phyloP scores from a whole-genome alignment of 2,888 invertebrate genomes.

The Cantharis rustica region DNA sequence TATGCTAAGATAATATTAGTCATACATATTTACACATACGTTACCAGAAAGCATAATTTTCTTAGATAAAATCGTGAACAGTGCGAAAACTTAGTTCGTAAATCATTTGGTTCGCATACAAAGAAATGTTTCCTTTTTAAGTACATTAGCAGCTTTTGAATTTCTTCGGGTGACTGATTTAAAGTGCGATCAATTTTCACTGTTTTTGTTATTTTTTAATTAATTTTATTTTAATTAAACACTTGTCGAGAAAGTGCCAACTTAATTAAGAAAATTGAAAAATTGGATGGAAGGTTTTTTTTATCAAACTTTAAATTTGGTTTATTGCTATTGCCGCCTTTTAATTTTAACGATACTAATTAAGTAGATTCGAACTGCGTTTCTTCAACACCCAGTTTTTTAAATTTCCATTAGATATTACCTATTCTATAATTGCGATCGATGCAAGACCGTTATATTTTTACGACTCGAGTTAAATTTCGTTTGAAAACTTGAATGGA shows the following conservation, averaged over 20 bases:
- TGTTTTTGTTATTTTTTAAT: background rate
- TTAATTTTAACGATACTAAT: background rate
- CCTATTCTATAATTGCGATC: background rate
- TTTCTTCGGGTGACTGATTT: background rate
- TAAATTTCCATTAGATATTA: background rate
- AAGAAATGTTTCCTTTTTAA: background rate
- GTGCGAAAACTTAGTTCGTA: conserved; percentile 5
- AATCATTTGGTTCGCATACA: conserved; percentile 4
- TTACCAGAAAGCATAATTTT: conserved; percentile 12
- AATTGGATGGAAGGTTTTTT: background rate
- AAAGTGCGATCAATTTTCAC: background rate
- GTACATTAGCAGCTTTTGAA: background rate
- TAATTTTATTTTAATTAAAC: background rate
- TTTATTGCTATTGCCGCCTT: background rate
- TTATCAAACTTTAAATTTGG: background rate
- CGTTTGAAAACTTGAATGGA: background rate
- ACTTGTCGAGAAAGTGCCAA: background rate
- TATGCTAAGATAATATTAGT: background rate
- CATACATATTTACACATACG: conserved; percentile 14
- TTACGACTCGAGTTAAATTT: background rate
- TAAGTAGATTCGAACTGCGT: background rate
- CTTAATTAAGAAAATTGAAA: background rate
- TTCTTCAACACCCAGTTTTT: background rate
- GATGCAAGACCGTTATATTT: background rate
- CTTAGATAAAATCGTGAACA: conserved; percentile 14